Base-by-base conservation (phyloP, 2,113 vertebrate genomes). In the Strix aluco region DNA sequence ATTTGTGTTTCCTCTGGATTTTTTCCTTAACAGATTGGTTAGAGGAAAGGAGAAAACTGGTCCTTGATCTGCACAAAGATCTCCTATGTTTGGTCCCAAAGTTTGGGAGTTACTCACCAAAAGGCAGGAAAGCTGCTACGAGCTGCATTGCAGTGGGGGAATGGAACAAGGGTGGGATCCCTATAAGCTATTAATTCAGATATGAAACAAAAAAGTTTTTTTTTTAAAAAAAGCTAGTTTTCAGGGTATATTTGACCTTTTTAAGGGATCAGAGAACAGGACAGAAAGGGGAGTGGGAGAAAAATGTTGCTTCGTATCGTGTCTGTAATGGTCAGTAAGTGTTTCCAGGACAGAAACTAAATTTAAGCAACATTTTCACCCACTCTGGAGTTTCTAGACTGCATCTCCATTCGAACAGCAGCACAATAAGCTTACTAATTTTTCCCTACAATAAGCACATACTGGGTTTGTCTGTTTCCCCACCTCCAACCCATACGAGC, bases 351-450 rank as follows among this genome's bases (percentile, higher is more conserved):
- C 88, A 73, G 66, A 80, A 93, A 85, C 54, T 49, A 75, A 84
- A 79, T 71, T 80, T 15, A 81, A 92, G 71, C 81, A 92, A 89
- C 73, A 85, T 89, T 87, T 90, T 91, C 61, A 78, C 22, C 73
- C 86, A 73, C 74, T 80, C 40, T 75, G 83, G 89, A 91, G 81
- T 87, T 94, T 85, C 87, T 94, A 84, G 46, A 70, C 81, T 85
- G 67, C 25, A 88, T 20, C 36, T 85, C 73, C 87, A 79, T 79
- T 91, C 1, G 3, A 92, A 91, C 52, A 95, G 95, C 87, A 96
- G 94, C 87, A 96, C 42, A n/a, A 14, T 14, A 72, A 91, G 71
- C 80, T 80, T 54, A 91, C 71, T 94, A 92, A 58, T 47, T 92
- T 89, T 72, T 54, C 59, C 58, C 89, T 95, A 91, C 29, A 57